Conservation (phyloP, 2,797 vertebrate species). For the Peromyscus melanophrys region DNA sequence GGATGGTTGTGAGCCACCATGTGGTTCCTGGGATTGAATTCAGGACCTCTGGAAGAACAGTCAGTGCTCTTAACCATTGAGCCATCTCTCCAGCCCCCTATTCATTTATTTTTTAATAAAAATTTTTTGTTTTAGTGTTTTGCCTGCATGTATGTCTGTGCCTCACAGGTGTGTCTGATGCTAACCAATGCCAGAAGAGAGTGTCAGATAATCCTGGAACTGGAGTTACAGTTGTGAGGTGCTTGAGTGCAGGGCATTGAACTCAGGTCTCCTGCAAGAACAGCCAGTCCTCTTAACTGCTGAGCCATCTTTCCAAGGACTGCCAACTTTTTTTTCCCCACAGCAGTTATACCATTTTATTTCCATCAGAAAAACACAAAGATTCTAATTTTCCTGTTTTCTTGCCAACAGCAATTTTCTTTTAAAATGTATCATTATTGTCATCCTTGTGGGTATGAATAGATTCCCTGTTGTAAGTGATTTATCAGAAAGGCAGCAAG, state of each 20-base stretch:
- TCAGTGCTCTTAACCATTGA: too few species aligned
- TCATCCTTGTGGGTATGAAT: not conserved
- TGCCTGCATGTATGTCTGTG: not conserved
- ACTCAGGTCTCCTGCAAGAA: not conserved
- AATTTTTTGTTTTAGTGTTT: not conserved
- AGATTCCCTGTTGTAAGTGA: slow-evolving; percentile 7
- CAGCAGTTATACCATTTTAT: not conserved
- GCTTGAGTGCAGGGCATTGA: not conserved
- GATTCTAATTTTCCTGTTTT: not conserved
- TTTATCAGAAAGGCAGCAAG: slow-evolving; percentile 12
- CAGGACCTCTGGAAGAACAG: too few species aligned
- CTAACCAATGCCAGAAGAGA: not conserved
- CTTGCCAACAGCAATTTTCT: not conserved
- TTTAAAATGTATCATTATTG: not conserved
- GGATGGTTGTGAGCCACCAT: too few species aligned
- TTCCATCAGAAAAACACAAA: not conserved
- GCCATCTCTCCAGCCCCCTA: too few species aligned
- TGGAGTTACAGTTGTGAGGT: not conserved
- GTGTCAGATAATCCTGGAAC: not conserved
- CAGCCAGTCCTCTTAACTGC: not conserved
- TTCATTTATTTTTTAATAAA: not conserved
- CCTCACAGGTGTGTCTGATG: not conserved
- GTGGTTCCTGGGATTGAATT: too few species aligned
- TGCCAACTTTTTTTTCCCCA: not conserved
- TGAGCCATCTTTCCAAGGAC: slow-evolving; percentile 25